Evolutionary conservation across 2,113 vertebrate genomes (phyloP), one percentile per base, ranked within the genome.

Genomic region (Mustela nigripes): DNA sequence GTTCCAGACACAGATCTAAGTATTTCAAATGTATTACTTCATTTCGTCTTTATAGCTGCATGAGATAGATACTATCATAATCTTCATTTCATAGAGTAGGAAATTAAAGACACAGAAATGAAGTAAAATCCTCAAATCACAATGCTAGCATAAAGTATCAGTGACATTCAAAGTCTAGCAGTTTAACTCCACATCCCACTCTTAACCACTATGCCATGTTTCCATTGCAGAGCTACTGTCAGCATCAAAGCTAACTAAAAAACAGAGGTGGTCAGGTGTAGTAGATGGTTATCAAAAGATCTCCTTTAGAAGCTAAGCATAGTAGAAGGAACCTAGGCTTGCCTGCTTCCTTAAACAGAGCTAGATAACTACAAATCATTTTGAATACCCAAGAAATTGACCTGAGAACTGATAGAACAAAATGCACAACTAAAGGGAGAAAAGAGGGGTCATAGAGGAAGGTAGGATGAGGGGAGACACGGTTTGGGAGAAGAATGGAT

Each of bases 101-200:
- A 62, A 89, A 84, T 58, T 73, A 73, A 80, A 76, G 22, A 48
- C 4, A 67, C 3, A 45, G 7, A 88, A 94, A 3, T 87, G 5
- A 87, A 94, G 31, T 69, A 95, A 95, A 79, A 84, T 79, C 8
- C 33, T 73, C 19, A 91, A 84, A 79, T 95, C 71, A 83, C 71
- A 89, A 91, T 73, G 21, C 4, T 89, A 84, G 9, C 39, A 31
- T 48, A 5, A 88, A 31, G 58, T 94, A 22, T 89, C 60, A 80
- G 15, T 48, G 12, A 2, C 62, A 87, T 84, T 96, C 45, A 94
- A 76, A 87, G 81, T 82, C 28, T 42, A 42, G 11, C 31, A 90
- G 21, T 53, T 90, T 73, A 69, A 83, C 26, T 65, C 45, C 8
- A 71, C 15, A 50, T 11, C 42, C 69, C 7, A 36, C 15, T 69